Conservation (phyloP, 2,113 vertebrate genomes). For the Telmatochromis sp. region DNA sequence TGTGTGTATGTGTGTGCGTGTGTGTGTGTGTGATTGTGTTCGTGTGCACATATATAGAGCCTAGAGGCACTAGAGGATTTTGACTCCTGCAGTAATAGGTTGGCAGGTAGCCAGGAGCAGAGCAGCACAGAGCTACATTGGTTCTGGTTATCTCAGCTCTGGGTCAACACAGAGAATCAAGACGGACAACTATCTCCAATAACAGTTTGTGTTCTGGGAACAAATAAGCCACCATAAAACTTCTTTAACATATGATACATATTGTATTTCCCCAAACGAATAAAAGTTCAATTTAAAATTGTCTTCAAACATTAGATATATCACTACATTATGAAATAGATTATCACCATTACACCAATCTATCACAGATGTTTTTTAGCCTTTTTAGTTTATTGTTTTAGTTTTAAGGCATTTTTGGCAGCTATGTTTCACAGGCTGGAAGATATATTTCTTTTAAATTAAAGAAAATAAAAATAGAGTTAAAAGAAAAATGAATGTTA, state of each 20-base stretch:
- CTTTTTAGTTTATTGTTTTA: not conserved
- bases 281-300: not conserved
- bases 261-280: not conserved
- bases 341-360: not conserved
- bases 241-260: not conserved
- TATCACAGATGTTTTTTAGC: not conserved
- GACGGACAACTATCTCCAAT: not conserved
- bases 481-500: not conserved
- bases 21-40: not conserved
- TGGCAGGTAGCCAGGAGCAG: conserved; percentile 21
- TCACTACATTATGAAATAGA: not conserved
- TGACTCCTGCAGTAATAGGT: conserved; percentile 40
- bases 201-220: not conserved
- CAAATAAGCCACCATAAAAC: not conserved
- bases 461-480: not conserved
- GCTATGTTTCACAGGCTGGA: no score
- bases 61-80: conserved; percentile 20
- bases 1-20: not conserved
- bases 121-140: not conserved
- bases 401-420: not conserved
- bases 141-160: not conserved
- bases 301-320: not conserved
- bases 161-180: not conserved
- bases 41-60: not conserved
- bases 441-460: not conserved